A percentile compares a stretch with the other conserved stretches of the same genome.
phyloP scores from a whole-genome alignment of 2,888 invertebrate genomes.

The Cyaniris semiargus region DNA sequence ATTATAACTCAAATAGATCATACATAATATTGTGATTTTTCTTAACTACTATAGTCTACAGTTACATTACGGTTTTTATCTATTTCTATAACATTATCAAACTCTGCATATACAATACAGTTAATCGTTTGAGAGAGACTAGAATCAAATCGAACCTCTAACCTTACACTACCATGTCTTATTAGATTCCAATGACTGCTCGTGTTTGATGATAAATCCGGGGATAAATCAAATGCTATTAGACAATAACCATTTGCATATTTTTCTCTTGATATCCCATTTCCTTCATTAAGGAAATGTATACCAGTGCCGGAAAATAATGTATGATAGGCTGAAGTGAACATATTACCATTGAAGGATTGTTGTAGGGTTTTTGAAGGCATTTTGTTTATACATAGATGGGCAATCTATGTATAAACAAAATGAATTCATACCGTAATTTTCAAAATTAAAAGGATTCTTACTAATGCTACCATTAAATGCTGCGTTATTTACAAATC shows the following conservation, averaged over 20 bases:
- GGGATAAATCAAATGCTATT: conserved; percentile 43
- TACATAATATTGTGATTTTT: no score
- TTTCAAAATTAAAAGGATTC: conserved; percentile 45
- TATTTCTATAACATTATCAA: no score
- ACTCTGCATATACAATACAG: no score
- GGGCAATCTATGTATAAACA: conserved; percentile 43
- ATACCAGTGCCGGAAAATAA: conserved; percentile 44
- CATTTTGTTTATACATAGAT: no score
- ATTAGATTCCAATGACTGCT: background rate
- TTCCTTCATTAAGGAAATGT: conserved; percentile 44
- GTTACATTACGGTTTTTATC: no score
- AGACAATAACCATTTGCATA: conserved; percentile 42
- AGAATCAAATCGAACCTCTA: no score
- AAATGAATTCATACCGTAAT: conserved; percentile 41
- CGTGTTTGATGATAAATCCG: no score
- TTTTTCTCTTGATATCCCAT: conserved; percentile 41
- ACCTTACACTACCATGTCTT: no score
- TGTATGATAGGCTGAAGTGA: conserved; percentile 38
- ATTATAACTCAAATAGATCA: no score
- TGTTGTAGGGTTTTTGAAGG: conserved; percentile 40
- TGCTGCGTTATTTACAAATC: conserved; percentile 41
- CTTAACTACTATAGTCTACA: no score
- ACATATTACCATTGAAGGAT: conserved; percentile 33
- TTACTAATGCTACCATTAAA: conserved; percentile 41
- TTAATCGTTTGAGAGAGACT: no score